Base-by-base conservation (phyloP, 2,888 invertebrate genomes). In the Acrobasis consociella region DNA sequence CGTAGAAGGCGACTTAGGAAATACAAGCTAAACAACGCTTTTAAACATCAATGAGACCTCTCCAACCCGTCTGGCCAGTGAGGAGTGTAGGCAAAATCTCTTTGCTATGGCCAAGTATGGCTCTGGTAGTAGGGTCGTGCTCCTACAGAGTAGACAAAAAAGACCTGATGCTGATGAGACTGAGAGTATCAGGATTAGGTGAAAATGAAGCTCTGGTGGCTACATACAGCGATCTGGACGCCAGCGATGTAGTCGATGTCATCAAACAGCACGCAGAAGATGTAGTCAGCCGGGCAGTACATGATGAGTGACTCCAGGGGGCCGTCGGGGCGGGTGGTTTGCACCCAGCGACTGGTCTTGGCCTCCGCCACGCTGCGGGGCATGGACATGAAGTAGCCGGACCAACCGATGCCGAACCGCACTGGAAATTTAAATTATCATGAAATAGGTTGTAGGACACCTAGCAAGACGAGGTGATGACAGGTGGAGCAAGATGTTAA, bases 141-240 rank as follows among this genome's bases (percentile, higher is more conserved):
- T n/a, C n/a, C n/a, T n/a, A n/a, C n/a, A n/a, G n/a, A n/a, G n/a
- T n/a, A n/a, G n/a, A n/a, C n/a, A n/a, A n/a, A n/a, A n/a, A n/a
- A n/a, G n/a, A n/a, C n/a, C n/a, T n/a, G n/a, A n/a, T n/a, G n/a
- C n/a, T n/a, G n/a, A n/a, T n/a, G n/a, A n/a, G n/a, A n/a, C n/a
- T n/a, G n/a, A n/a, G n/a, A n/a, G n/a, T n/a, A 3, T 3, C 8
- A 8, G 31, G n/a, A 11, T 5, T 2, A 13, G 42, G 11, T 42
- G 11, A 46, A 13, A 5, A n/a, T 42, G 13, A 46, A 5, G 11
- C 13, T 46, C n/a, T 0, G 46, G 13, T 46, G 46, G 13, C 62
- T 64, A 37, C 86, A 82, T 67, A 89, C 88, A 67, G 79, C 81
- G 58, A 86, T 68, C 67, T 87, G 87, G 11, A 84, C 38, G 0